phyloP scores from a whole-genome alignment of 2,888 invertebrate species.

The Rhyacophila evoluta region DNA sequence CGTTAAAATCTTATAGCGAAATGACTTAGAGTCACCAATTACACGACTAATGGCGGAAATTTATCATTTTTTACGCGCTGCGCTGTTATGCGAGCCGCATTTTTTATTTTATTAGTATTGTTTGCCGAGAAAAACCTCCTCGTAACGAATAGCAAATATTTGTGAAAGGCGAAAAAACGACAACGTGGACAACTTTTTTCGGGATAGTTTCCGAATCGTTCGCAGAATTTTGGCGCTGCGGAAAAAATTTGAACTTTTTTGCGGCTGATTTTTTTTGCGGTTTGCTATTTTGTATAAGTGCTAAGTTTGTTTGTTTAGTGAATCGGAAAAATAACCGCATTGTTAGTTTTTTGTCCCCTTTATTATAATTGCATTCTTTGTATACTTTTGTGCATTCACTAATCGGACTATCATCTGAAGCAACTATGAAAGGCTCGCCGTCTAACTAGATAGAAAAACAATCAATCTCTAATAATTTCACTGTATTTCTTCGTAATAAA shows the following conservation, averaged over 20 bases:
- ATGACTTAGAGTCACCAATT: conserved; percentile 48
- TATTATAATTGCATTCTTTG: conserved; percentile 18
- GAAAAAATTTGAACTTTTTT: background rate
- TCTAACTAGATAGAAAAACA: too few species aligned
- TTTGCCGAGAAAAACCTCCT: conserved; percentile 33
- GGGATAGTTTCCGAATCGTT: conserved; percentile 7
- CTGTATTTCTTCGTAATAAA: too few species aligned
- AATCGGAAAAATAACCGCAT: conserved; percentile 17
- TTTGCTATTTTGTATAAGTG: conserved; percentile 11
- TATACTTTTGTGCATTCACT: conserved; percentile 14
- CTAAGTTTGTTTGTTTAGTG: conserved; percentile 22
- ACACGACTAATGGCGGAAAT: conserved; percentile 46
- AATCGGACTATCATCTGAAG: background rate
- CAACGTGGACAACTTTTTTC: conserved; percentile 1
- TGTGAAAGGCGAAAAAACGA: conserved; percentile 29
- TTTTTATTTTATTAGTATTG: conserved; percentile 1
- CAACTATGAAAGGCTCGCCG: too few species aligned
- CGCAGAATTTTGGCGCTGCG: conserved; percentile 24
- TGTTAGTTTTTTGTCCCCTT: background rate
- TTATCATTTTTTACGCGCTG: conserved; percentile 42
- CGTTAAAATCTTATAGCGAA: conserved; percentile 28
- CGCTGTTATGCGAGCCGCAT: conserved; percentile 20
- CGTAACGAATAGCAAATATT: conserved; percentile 53
- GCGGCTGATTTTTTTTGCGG: background rate
- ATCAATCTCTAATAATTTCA: too few species aligned